phyloP scores from a whole-genome alignment of 2,113 vertebrate species.

The Varanus komodoensis region DNA sequence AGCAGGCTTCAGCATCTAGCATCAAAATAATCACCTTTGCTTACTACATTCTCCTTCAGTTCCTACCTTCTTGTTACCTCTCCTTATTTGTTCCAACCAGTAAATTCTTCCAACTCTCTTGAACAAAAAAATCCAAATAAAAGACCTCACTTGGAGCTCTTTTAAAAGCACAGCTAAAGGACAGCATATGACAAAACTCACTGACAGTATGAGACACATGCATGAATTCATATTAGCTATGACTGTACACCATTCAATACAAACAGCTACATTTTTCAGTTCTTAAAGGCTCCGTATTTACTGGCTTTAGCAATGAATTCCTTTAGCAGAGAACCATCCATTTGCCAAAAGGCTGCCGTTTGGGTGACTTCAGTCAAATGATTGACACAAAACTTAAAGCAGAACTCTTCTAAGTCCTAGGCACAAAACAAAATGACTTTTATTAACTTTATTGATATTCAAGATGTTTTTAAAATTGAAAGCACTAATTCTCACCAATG shows the following conservation, averaged over 20 bases:
- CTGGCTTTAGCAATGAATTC: constrained; percentile 97
- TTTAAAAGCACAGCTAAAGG: constrained; percentile 34
- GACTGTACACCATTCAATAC: constrained; percentile 29
- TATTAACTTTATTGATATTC: constrained; percentile 54
- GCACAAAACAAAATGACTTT: constrained; percentile 56
- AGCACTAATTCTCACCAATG: neutral
- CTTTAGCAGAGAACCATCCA: constrained; percentile 95
- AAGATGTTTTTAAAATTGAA: constrained; percentile 17
- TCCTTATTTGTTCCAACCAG: neutral
- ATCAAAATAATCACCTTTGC: neutral
- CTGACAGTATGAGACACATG: neutral
- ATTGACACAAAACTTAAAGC: constrained; percentile 98
- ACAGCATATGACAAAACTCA: neutral
- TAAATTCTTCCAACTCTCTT: constrained; percentile 11
- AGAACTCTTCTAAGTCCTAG: constrained; percentile 98
- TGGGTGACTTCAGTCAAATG: constrained; percentile 98
- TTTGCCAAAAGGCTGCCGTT: constrained; percentile 95
- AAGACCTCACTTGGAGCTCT: neutral
- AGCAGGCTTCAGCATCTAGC: neutral
- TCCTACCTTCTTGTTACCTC: neutral
- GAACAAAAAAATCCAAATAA: constrained; percentile 26
- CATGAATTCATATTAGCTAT: constrained; percentile 19
- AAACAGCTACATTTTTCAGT: constrained; percentile 81
- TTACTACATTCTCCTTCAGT: neutral
- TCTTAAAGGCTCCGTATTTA: constrained; percentile 96